These are phyloP conservation scores for Penaeus vannamei DNA, from an alignment of 1,140 invertebrate genomes.

Conservation along the genomic window DNA sequence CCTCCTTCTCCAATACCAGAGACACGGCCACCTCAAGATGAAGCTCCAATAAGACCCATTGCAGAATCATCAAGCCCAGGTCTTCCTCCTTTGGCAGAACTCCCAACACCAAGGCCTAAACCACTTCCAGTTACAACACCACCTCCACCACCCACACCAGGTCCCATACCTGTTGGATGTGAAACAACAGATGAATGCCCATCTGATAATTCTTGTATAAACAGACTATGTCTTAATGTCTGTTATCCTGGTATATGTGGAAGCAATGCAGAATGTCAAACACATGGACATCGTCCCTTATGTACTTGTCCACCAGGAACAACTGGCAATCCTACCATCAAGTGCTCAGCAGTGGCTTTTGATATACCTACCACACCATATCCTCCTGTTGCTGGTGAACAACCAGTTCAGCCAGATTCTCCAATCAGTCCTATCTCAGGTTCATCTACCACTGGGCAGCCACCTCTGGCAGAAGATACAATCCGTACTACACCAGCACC, in stretches of 20 bases:
- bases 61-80: conserved; percentile 10
- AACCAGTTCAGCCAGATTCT: neutral
- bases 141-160: conserved; percentile 46
- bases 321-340: conserved; percentile 69
- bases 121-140: conserved; percentile 12
- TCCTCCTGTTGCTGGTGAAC: conserved; percentile 21
- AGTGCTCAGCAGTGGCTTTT: conserved; percentile 55
- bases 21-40: neutral
- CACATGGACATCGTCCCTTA: conserved; percentile 69
- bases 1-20: conserved; percentile 12
- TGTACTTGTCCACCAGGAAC: conserved; percentile 70
- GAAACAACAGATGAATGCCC: conserved; percentile 69
- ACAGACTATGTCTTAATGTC: conserved; percentile 69
- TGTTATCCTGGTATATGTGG: conserved; percentile 69
- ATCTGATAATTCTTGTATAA: conserved; percentile 69
- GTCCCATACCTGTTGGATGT: conserved; percentile 68
- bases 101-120: conserved; percentile 17
- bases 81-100: conserved; percentile 26
- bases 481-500: neutral
- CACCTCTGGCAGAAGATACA: conserved; percentile 20
- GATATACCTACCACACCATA: neutral
- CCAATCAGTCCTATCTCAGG: conserved; percentile 21
- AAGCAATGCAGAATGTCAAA: conserved; percentile 70
- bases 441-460: neutral
- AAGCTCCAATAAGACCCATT: conserved; percentile 1